Percentiles rank a stretch among this genome's conserved stretches.
Conservation (phyloP, 2,888 invertebrate genomes). For the Dasypolia templi region DNA sequence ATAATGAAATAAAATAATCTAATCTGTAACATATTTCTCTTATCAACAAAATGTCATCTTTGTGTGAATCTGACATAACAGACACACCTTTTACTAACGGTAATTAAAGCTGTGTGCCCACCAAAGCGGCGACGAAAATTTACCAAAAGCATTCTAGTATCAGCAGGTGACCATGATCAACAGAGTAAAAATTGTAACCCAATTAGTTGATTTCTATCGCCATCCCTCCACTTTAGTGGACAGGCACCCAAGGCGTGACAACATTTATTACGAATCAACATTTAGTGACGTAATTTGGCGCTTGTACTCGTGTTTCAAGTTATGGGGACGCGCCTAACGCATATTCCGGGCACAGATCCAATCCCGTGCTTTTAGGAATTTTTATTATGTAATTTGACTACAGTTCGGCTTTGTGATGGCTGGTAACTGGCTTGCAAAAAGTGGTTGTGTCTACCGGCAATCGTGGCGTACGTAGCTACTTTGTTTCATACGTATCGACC, state of each 20-base stretch:
- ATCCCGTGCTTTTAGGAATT: conserved; percentile 5
- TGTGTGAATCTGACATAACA: not conserved
- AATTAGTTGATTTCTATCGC: not conserved
- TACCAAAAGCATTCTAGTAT: not conserved
- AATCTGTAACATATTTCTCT: not conserved
- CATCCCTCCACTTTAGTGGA: not conserved
- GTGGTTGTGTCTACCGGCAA: not conserved
- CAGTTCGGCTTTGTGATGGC: not conserved
- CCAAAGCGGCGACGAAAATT: not conserved
- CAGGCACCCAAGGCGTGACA: not conserved
- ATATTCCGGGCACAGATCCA: conserved; percentile 16
- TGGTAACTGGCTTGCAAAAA: not conserved
- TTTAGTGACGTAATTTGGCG: conserved; percentile 1
- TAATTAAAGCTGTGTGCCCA: not conserved
- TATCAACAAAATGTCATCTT: conserved; percentile 11
- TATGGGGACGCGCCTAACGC: not conserved
- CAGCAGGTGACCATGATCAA: not conserved
- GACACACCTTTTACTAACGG: not conserved
- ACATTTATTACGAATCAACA: not conserved
- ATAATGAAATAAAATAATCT: too few relatives aligned
- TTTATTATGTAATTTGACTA: conserved; percentile 1
- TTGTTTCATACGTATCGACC: not conserved
- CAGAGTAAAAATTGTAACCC: not conserved
- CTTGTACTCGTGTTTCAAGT: conserved; percentile 16
- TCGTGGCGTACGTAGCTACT: not conserved